A percentile compares a stretch with the other conserved stretches of the same genome.
Conservation (phyloP, 2,113 vertebrate species). For the Columbina picui region DNA sequence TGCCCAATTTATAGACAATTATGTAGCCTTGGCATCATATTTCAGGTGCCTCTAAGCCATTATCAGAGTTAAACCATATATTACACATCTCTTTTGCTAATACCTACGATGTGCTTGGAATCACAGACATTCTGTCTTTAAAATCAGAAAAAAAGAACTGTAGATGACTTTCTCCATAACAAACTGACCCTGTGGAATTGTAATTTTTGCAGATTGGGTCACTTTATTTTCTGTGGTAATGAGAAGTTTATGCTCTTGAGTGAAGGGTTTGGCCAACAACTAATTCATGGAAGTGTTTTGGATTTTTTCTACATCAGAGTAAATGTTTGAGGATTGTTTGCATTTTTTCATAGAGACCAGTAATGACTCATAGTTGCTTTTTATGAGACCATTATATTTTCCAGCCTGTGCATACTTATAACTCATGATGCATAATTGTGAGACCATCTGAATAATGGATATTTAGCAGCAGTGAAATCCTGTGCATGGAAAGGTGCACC, state of each 20-base stretch:
- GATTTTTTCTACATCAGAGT: not conserved
- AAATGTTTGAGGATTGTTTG: not conserved
- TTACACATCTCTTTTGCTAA: not conserved
- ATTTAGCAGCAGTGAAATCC: not conserved
- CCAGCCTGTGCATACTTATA: not conserved
- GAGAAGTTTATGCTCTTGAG: not conserved
- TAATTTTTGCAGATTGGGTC: not conserved
- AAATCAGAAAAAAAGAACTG: not conserved
- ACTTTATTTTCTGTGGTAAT: not conserved
- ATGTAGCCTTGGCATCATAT: not conserved
- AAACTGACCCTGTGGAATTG: not conserved
- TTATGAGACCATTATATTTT: not conserved
- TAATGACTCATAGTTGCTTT: not conserved
- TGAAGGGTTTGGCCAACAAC: not conserved
- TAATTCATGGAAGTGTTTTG: not conserved
- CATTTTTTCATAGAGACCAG: not conserved
- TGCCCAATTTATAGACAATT: rapidly evolving
- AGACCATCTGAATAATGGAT: not conserved
- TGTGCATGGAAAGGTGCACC: not conserved
- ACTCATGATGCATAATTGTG: not conserved
- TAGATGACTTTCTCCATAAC: not conserved
- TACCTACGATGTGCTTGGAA: not conserved
- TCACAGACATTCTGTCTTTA: not conserved
- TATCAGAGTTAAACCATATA: not conserved
- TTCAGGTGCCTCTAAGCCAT: not conserved